Evolutionary conservation across 2,888 invertebrate species (phyloP).

Genomic region (Xestia rhomboidea): DNA sequence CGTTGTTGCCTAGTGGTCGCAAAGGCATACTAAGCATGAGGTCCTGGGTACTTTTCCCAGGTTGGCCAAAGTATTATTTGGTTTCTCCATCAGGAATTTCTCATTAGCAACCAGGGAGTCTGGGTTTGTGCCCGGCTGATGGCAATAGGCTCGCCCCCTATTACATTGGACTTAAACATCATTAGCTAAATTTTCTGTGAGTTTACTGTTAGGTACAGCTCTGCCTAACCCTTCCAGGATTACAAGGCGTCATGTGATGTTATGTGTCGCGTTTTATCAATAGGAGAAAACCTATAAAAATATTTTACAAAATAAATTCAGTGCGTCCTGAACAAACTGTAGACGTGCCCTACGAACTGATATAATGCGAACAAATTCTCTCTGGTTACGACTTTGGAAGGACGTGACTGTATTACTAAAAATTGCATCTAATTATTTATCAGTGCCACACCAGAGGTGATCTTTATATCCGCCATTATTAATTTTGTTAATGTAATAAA

Average conservation of each 20-base stretch:
- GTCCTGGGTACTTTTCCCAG: background rate
- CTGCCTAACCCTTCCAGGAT: background rate
- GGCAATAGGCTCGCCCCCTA: too few species aligned
- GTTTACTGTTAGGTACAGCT: too few species aligned
- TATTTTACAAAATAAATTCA: constrained; percentile 7
- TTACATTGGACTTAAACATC: background rate
- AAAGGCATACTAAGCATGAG: too few species aligned
- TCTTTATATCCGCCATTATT: background rate
- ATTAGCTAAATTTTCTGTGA: too few species aligned
- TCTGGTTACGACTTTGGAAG: constrained; percentile 10
- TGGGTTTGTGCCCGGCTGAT: too few species aligned
- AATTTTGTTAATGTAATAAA: constrained; percentile 1
- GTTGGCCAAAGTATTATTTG: background rate
- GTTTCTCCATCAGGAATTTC: background rate
- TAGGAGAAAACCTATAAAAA: constrained; percentile 18
- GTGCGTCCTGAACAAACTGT: constrained; percentile 29
- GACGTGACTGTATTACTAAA: constrained; percentile 56
- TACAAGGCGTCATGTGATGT: background rate
- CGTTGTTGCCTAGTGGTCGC: background rate
- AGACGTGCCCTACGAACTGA: constrained; percentile 19
- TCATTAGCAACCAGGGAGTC: background rate
- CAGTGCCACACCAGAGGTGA: background rate
- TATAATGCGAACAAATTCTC: constrained; percentile 46
- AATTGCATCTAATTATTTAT: constrained; percentile 14
- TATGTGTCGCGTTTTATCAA: background rate